phyloP scores from a whole-genome alignment of 2,797 vertebrate species.

The Myripristis murdjan region DNA sequence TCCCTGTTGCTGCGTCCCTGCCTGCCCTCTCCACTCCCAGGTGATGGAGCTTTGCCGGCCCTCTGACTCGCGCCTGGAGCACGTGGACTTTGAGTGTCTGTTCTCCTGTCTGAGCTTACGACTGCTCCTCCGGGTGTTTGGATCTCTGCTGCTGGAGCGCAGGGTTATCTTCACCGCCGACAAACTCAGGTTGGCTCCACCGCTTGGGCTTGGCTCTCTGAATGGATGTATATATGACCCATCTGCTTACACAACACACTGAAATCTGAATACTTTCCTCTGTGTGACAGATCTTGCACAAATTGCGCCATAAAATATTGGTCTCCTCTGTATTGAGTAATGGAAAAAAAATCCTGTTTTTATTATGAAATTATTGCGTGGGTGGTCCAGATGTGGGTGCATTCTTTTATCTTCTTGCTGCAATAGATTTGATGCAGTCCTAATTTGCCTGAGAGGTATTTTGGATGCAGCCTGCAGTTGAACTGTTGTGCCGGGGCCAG shows the following conservation, averaged over 20 bases:
- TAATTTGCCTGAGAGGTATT: conserved; percentile 60
- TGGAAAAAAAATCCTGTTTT: conserved; percentile 35
- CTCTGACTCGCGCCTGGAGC: conserved; percentile 95
- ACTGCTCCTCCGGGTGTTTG: conserved; percentile 93
- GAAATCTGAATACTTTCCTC: neutral
- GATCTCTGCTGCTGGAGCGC: conserved; percentile 94
- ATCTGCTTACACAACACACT: neutral
- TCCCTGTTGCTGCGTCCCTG: conserved; percentile 8
- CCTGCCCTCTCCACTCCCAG: conserved; percentile 70
- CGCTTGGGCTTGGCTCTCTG: too few species aligned
- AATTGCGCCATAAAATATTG: conserved; percentile 2
- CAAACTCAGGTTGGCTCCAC: conserved; percentile 91
- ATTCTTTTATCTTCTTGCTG: neutral
- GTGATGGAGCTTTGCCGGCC: conserved; percentile 96
- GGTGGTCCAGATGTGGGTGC: conserved; percentile 50
- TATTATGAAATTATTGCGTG: conserved; percentile 25
- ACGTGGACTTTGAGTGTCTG: conserved; percentile 96
- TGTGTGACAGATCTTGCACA: neutral
- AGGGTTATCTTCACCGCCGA: conserved; percentile 97
- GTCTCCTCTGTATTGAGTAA: conserved; percentile 27
- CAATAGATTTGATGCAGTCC: conserved; percentile 32
- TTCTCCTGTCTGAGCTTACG: conserved; percentile 94
- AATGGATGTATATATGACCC: neutral
- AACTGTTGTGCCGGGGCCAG: conserved; percentile 31
- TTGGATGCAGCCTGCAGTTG: conserved; percentile 41